Percentiles rank a stretch among this genome's conserved stretches.
Conservation (phyloP, 2,888 invertebrate species). For the Chrysomela aeneicollis region DNA sequence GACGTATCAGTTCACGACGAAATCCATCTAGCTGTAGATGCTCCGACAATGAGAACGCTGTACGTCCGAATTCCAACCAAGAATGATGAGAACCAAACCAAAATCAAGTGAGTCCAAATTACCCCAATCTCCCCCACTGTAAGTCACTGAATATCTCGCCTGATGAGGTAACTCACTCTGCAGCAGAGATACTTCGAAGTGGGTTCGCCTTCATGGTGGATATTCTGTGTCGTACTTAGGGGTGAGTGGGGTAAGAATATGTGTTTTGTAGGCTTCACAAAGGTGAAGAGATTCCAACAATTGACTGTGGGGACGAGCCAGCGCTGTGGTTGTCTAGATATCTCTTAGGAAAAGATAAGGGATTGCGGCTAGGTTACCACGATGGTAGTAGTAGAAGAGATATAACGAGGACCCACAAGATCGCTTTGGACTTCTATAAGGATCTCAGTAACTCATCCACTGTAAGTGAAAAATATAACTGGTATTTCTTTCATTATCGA, state of each 20-base stretch:
- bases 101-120: constrained; percentile 43
- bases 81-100: constrained; percentile 39
- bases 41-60: constrained; percentile 61
- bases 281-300: constrained; percentile 60
- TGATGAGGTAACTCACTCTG: neutral
- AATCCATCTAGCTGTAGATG: constrained; percentile 59
- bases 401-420: constrained; percentile 46
- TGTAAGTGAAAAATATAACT: constrained; percentile 40
- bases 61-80: constrained; percentile 59
- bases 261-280: constrained; percentile 40
- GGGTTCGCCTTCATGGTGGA: neutral
- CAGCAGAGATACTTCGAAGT: neutral
- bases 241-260: neutral
- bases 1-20: constrained; percentile 59
- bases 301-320: constrained; percentile 71
- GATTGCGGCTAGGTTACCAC: constrained; percentile 56
- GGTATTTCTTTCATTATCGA: neutral
- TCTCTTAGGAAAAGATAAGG: constrained; percentile 51
- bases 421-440: constrained; percentile 48
- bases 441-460: constrained; percentile 51
- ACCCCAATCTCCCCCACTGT: neutral
- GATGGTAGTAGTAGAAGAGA: constrained; percentile 49
- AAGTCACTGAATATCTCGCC: neutral
- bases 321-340: constrained; percentile 68
- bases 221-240: neutral